Conservation (phyloP, 2,113 vertebrate genomes). For the Struthio camelus region DNA sequence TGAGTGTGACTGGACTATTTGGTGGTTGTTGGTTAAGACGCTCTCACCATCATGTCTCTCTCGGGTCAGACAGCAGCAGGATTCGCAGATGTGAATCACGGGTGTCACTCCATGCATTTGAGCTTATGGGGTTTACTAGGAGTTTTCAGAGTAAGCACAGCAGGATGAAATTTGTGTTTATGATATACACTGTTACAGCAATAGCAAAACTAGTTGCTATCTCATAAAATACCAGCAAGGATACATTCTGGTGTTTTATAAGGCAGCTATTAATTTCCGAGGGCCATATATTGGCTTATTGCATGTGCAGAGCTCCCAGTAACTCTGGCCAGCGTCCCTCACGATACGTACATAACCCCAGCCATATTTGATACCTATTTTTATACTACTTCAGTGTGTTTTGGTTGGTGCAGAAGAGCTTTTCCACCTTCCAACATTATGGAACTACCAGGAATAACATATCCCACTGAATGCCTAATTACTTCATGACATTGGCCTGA, state of each 20-base stretch:
- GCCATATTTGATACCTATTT: neutral
- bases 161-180: neutral
- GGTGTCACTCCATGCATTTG: accelerated
- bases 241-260: neutral
- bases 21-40: neutral
- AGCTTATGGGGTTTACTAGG: neutral
- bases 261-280: neutral
- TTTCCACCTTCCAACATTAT: neutral
- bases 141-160: neutral
- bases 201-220: neutral
- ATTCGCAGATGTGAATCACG: accelerated
- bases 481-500: neutral
- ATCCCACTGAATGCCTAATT: neutral
- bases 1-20: neutral
- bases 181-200: neutral
- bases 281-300: neutral
- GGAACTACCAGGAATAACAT: neutral
- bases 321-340: neutral
- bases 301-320: neutral
- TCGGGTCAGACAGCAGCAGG: neutral
- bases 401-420: neutral
- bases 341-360: accelerated
- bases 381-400: neutral
- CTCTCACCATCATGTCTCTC: neutral
- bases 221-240: neutral